Conservation (phyloP, 2,113 vertebrate species). For the Fregetta grallaria region DNA sequence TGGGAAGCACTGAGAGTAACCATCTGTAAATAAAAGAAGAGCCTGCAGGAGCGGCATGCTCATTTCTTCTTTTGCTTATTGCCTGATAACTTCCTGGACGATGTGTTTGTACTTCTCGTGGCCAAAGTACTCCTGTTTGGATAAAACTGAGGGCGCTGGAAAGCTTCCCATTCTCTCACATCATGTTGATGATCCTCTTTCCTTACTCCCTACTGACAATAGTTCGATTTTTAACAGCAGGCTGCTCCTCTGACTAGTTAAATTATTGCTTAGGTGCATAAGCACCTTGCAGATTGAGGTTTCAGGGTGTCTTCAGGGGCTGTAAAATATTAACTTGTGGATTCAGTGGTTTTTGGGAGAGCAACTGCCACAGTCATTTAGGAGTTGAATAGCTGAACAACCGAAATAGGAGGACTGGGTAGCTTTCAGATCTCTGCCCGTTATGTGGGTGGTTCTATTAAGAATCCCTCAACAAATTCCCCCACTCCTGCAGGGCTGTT, state of each 20-base stretch:
- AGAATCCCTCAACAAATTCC: background rate
- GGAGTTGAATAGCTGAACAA: background rate
- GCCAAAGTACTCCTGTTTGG: background rate
- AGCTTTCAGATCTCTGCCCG: background rate
- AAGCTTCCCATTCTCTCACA: background rate
- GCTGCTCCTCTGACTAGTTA: background rate
- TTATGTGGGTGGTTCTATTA: background rate
- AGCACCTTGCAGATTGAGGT: background rate
- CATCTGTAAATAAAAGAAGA: background rate
- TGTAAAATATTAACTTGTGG: background rate
- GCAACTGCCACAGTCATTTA: background rate
- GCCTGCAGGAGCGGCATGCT: rapidly evolving
- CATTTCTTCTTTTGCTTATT: background rate
- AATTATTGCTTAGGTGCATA: background rate
- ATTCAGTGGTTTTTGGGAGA: background rate
- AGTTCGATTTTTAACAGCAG: background rate
- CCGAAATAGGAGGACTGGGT: background rate
- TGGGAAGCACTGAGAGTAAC: background rate
- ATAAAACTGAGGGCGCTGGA: background rate
- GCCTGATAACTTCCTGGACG: background rate
- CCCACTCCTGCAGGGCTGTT: background rate
- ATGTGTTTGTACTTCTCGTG: background rate
- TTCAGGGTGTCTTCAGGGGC: background rate
- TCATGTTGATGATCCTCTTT: background rate
- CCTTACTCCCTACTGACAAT: background rate